Evolutionary conservation across 2,113 vertebrate species (phyloP).

Genomic region (Holacanthus passer): DNA sequence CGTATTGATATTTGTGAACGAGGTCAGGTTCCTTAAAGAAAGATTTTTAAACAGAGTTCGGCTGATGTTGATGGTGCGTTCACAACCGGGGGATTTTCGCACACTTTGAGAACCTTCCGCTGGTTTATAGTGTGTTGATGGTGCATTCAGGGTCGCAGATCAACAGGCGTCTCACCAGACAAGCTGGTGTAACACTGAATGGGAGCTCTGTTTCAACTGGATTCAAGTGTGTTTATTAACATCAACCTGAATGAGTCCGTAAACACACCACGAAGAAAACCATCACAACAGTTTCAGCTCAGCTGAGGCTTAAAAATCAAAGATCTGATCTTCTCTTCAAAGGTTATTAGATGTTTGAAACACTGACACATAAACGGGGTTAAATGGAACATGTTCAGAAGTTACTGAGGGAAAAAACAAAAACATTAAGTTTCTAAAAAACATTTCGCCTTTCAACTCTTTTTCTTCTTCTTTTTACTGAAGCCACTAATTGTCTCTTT

Average conservation of each 20-base stretch:
- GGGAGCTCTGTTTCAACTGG: neutral
- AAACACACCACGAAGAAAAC: neutral
- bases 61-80: neutral
- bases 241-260: neutral
- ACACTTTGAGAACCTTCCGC: neutral
- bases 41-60: neutral
- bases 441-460: too few species aligned
- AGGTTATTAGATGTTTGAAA: too few species aligned
- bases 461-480: neutral
- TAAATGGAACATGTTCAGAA: too few species aligned
- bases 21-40: neutral
- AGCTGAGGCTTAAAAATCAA: too few species aligned
- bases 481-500: conserved; percentile 5
- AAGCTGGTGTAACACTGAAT: neutral
- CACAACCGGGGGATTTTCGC: too few species aligned
- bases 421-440: neutral
- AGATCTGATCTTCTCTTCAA: too few species aligned
- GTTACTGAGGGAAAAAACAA: neutral
- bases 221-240: neutral
- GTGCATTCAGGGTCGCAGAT: conserved; percentile 9
- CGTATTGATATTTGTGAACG: too few species aligned
- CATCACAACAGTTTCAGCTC: neutral
- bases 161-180: neutral
- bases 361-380: too few species aligned
- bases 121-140: neutral